phyloP scores from a whole-genome alignment of 2,113 vertebrate species.

The Tychaedon coryphoeus region DNA sequence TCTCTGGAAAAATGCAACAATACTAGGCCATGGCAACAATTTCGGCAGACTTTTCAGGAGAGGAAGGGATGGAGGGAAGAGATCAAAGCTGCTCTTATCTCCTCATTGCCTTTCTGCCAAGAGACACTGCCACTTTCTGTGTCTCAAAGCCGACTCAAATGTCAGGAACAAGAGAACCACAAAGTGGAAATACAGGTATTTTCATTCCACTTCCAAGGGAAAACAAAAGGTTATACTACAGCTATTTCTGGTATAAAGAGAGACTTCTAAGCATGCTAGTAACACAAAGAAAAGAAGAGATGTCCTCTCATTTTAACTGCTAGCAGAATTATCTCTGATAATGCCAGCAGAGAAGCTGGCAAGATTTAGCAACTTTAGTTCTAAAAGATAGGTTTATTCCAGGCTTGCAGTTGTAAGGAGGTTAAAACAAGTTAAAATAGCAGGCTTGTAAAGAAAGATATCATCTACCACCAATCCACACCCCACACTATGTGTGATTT shows the following conservation, averaged over 20 bases:
- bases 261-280: background rate
- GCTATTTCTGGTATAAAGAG: background rate
- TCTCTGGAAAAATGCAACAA: background rate
- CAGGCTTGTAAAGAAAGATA: background rate
- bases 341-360: background rate
- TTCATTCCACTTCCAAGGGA: background rate
- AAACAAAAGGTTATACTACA: background rate
- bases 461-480: background rate
- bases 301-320: background rate
- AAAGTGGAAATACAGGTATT: background rate
- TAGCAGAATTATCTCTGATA: background rate
- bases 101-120: background rate
- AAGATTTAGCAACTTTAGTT: background rate
- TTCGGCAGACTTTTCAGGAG: background rate
- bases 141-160: constrained; percentile 9
- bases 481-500: background rate
- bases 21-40: background rate
- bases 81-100: background rate
- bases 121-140: background rate
- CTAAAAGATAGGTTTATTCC: background rate
- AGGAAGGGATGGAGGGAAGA: background rate
- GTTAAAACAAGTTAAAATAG: constrained; percentile 1
- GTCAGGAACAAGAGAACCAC: background rate
- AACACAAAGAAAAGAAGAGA: background rate
- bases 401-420: background rate